Evolutionary conservation across 2,888 invertebrate species (phyloP).

Genomic region (Copidosoma aretas): DNA sequence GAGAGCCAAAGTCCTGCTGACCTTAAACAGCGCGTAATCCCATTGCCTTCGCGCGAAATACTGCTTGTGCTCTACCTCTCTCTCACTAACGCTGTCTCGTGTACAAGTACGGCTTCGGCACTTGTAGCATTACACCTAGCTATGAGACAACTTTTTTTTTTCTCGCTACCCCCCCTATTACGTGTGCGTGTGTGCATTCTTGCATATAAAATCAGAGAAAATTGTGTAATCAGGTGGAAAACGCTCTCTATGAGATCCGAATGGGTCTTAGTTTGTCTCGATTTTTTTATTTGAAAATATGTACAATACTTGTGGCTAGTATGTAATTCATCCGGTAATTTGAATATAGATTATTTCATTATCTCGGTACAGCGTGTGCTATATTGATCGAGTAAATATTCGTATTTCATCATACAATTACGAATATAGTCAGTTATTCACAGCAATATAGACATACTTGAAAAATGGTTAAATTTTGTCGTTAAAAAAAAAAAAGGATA

Average conservation of each 20-base stretch:
- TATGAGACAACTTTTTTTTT: background rate
- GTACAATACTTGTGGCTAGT: too few species aligned
- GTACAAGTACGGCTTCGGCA: conserved; percentile 47
- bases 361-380: too few species aligned
- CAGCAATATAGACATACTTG: too few species aligned
- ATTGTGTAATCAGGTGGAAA: conserved; percentile 9
- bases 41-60: conserved; percentile 47
- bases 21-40: conserved; percentile 48
- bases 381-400: too few species aligned
- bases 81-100: conserved; percentile 26
- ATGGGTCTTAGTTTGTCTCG: too few species aligned
- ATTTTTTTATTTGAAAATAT: too few species aligned
- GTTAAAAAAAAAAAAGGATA: too few species aligned
- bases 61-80: background rate
- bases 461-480: too few species aligned
- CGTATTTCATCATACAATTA: too few species aligned
- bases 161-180: background rate
- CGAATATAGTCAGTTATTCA: too few species aligned
- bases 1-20: conserved; percentile 31
- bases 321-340: too few species aligned
- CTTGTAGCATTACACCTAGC: conserved; percentile 27
- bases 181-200: background rate
- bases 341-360: too few species aligned
- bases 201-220: conserved; percentile 17
- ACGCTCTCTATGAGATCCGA: background rate